Evolutionary conservation across 2,888 invertebrate genomes (phyloP).

Genomic region (Lymantria dispar): DNA sequence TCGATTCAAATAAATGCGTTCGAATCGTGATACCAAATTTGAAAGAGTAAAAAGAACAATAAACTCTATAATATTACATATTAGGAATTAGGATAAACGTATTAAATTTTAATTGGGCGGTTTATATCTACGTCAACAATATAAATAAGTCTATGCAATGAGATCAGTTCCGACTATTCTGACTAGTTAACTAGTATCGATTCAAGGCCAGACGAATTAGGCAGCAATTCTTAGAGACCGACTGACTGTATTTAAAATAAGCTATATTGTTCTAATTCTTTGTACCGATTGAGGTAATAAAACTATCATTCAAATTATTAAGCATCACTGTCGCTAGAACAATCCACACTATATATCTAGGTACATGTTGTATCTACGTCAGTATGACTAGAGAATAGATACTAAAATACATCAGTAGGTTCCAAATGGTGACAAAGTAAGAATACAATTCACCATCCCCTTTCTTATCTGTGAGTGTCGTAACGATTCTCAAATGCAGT

Average conservation of each 20-base stretch:
- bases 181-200: conserved; percentile 27
- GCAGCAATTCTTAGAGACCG: conserved; percentile 32
- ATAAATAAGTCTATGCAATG: conserved; percentile 33
- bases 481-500: too few relatives aligned
- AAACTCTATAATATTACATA: not conserved
- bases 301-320: not conserved
- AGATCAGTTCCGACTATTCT: conserved; percentile 18
- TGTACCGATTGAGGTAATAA: not conserved
- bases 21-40: too few relatives aligned
- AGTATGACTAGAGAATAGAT: too few relatives aligned
- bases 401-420: too few relatives aligned
- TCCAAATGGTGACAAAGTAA: too few relatives aligned
- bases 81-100: not conserved
- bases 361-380: too few relatives aligned
- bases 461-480: too few relatives aligned
- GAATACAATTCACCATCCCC: too few relatives aligned
- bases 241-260: not conserved
- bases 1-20: too few relatives aligned
- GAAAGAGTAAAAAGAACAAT: too few relatives aligned
- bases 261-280: not conserved
- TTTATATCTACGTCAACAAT: conserved; percentile 1
- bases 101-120: not conserved
- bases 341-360: too few relatives aligned
- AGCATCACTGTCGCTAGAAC: too few relatives aligned
- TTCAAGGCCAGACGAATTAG: conserved; percentile 57